Evolutionary conservation across 2,888 invertebrate species (phyloP), one percentile per base, ranked within the genome.

Genomic region (Eupithecia insigniata): DNA sequence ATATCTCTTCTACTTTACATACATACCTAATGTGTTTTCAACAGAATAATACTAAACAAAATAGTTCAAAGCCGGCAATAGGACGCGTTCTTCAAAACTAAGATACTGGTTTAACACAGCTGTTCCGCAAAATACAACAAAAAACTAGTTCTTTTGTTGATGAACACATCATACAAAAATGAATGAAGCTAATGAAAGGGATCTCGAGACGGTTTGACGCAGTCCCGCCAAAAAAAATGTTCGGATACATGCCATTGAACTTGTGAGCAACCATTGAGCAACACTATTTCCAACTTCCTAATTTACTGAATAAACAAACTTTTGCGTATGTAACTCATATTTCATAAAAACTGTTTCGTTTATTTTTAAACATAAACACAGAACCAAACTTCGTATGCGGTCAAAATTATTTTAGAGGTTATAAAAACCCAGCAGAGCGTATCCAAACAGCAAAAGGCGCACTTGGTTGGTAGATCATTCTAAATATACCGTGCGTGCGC

Each of bases 401-500:
- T 80, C 80, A 55, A 79, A 76, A 82, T 79, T 80, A 82, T 82
- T 84, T 85, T 85, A 82, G 62, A 86, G 85, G 87, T 87, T 87
- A 86, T 79, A 83, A 80, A n/a, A 79, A 75, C 71, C 71, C 76
- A 73, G 76, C 71, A 78, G 73, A 74, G 82, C 79, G 87, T 86
- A 88, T 88, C 86, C 84, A 88, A 90, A 90, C 90, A 87, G 78
- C 82, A 79, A 81, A 85, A 87, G 87, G 89, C 89, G 87, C 88
- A 89, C 84, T 88, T 86, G 84, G 85, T 88, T 86, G 84, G 85
- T 84, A 87, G 86, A 87, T 89, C 92, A 92, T 91, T 93, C 93
- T 93, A 93, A 92, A 92, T 92, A 91, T 92, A 93, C 89, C 89
- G 90, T 77, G 88, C 87, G 87, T 85, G 80, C 84, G 91, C 91